Base-by-base conservation (phyloP, 1,140 invertebrate genomes). In the Theocolax elegans region DNA sequence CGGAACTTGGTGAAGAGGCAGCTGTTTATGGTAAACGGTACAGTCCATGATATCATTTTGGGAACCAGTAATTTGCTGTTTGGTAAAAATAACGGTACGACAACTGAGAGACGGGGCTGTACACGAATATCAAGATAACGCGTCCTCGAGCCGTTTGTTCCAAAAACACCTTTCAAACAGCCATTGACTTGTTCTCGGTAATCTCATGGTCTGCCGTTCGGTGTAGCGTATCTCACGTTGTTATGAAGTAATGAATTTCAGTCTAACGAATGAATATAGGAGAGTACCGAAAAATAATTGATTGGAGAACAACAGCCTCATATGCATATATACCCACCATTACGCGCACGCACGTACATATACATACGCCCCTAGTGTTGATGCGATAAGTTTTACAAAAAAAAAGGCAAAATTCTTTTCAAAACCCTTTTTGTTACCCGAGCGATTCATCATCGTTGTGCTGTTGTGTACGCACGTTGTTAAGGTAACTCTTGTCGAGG, bases 11-110 rank as follows among this genome's bases (percentile, higher is more conserved):
- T 75, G 77, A 78, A 74, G 76, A 75, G 75, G 68, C 76, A 71
- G 76, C 77, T 84, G 81, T 77, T 75, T 78, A 72, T 81, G 80
- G 81, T 81, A 71, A 72, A 74, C 77, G 79, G 80, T 62, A 62
- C 76, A 82, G 78, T 77, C 79, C 80, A 83, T 81, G 79, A 82
- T 83, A 84, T 82, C 68, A 83, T 84, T 83, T 19, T 75, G 76
- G 71, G 75, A 81, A 77, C 74, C 74, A 63, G 62, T 73, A 75
- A 76, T 58, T 76, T 67, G 72, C 70, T 66, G 71, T 60, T 69
- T 48, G 73, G 76, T n/a, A n/a, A 73, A 64, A 76, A 64, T 75
- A 75, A 75, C 76, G 77, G 78, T 78, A 58, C 75, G 74, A 78
- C 74, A 78, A 78, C 77, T 77, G 72, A 71, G 63, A 74, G 72